These are phyloP conservation scores for Trichacis sp. DNA, from an alignment of 2,888 invertebrate species.

Conservation along the genomic window DNA sequence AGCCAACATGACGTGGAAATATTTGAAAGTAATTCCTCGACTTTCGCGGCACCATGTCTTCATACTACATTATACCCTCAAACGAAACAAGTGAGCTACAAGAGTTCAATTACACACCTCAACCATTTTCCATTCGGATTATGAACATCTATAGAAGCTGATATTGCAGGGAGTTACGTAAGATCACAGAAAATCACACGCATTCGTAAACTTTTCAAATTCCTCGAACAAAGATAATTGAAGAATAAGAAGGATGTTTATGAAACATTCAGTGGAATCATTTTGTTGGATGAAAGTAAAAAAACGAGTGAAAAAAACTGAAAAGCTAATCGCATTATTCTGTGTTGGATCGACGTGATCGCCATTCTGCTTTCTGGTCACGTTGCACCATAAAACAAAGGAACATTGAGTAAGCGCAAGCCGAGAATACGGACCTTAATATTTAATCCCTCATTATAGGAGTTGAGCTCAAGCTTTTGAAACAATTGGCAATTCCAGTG, in stretches of 20 bases:
- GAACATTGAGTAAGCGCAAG: slow-evolving; percentile 57
- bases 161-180: neutral
- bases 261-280: neutral
- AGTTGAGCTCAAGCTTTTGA: slow-evolving; percentile 62
- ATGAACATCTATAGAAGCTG: neutral
- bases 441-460: slow-evolving; percentile 69
- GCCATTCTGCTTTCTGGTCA: slow-evolving; percentile 68
- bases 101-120: slow-evolving; percentile 1
- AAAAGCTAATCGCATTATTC: slow-evolving; percentile 60
- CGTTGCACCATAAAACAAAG: slow-evolving; percentile 68
- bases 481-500: slow-evolving; percentile 66
- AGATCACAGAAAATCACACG: neutral
- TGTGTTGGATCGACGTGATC: slow-evolving; percentile 43
- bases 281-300: neutral
- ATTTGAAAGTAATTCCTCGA: slow-evolving; percentile 34
- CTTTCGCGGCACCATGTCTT: slow-evolving; percentile 36
- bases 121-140: slow-evolving; percentile 1
- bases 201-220: neutral
- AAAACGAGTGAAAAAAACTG: slow-evolving; percentile 36
- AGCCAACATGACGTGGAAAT: too few species aligned
- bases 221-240: neutral
- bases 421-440: slow-evolving; percentile 61
- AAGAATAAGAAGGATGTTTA: neutral
- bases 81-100: slow-evolving; percentile 25
- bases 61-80: slow-evolving; percentile 17